Evolutionary conservation across 1,140 invertebrate species (phyloP).

Genomic region (Meloidogyne exigua): DNA sequence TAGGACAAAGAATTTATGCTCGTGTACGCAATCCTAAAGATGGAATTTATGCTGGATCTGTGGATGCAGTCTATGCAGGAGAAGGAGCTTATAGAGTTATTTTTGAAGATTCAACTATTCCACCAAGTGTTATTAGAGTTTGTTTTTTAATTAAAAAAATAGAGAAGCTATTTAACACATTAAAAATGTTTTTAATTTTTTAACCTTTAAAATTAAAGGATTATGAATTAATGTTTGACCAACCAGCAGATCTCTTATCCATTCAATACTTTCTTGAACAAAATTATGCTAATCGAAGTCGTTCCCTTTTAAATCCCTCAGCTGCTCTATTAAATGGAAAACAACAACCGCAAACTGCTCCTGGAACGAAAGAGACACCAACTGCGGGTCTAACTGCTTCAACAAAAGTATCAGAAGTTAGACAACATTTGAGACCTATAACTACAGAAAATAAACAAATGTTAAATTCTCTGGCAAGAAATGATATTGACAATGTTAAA

Average conservation of each 20-base stretch:
- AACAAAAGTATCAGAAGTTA: not conserved
- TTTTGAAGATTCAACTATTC: constrained; percentile 70
- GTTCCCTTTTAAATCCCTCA: not conserved
- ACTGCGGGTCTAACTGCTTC: not conserved
- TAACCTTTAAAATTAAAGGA: constrained; percentile 34
- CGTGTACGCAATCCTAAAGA: constrained; percentile 86
- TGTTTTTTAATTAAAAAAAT: constrained; percentile 72
- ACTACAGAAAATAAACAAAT: not conserved
- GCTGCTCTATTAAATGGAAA: not conserved
- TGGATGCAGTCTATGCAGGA: not conserved
- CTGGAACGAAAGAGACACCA: not conserved
- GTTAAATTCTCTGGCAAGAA: not conserved
- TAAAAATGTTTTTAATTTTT: not conserved
- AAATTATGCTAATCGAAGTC: constrained; percentile 43
- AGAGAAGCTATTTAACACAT: not conserved
- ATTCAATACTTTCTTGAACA: constrained; percentile 49
- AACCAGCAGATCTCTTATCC: constrained; percentile 42
- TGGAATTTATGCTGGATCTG: constrained; percentile 83
- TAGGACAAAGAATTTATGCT: constrained; percentile 84
- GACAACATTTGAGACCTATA: not conserved
- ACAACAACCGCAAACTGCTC: not conserved
- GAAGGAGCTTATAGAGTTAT: not conserved
- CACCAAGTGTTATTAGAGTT: constrained; percentile 75
- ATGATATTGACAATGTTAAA: not conserved
- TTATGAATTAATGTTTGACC: constrained; percentile 51